Evolutionary conservation across 2,888 invertebrate species (phyloP).

Genomic region (Chymomyza procnemis): DNA sequence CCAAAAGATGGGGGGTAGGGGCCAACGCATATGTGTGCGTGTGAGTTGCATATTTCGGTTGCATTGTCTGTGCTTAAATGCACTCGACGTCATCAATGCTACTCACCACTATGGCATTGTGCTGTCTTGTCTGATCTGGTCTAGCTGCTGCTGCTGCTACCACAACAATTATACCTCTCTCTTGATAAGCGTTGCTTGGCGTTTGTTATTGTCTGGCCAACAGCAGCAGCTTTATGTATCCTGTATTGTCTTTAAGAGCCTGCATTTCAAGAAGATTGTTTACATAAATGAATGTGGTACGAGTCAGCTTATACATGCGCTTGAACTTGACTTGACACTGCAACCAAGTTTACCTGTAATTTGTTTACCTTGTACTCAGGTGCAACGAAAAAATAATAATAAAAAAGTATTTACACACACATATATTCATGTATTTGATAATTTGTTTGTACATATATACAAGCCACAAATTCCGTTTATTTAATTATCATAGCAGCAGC

Average conservation of each 20-base stretch:
- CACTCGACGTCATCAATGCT: conserved; percentile 24
- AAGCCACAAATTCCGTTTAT: neutral
- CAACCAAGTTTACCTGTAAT: conserved; percentile 17
- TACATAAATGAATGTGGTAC: conserved; percentile 29
- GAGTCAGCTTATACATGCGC: conserved; percentile 47
- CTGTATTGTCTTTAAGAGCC: conserved; percentile 6
- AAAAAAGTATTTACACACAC: neutral
- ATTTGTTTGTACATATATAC: conserved; percentile 12
- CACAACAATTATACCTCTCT: neutral
- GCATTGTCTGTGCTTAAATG: conserved; percentile 23
- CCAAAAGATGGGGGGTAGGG: conserved; percentile 6
- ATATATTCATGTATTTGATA: neutral
- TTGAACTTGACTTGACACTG: conserved; percentile 61
- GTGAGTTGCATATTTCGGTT: conserved; percentile 25
- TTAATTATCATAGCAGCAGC: neutral
- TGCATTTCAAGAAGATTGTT: conserved; percentile 26
- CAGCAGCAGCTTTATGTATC: too few relatives aligned
- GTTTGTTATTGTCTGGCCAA: conserved; percentile 2
- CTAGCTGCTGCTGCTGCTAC: neutral
- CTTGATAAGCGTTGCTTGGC: neutral
- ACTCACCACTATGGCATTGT: neutral
- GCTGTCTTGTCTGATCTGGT: too few relatives aligned
- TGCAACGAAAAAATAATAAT: neutral
- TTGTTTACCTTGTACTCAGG: neutral
- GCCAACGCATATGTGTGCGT: conserved; percentile 4